A percentile compares a stretch with the other conserved stretches of the same genome.
Evolutionary conservation across 2,113 vertebrate species (phyloP).

Genomic region (Calidris pugnax): DNA sequence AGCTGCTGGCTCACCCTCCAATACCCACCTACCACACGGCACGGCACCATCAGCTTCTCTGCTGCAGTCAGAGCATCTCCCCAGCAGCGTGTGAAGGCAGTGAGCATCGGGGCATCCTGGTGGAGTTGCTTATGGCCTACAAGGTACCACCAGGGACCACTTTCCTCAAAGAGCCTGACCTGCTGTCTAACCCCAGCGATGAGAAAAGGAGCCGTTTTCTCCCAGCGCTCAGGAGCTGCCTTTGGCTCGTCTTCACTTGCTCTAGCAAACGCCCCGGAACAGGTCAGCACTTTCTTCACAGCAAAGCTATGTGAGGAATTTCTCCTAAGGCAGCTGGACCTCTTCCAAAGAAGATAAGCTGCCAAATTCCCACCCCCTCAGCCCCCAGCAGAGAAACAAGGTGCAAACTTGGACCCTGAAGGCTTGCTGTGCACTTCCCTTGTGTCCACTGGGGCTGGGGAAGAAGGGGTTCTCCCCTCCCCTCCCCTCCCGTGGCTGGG

Average conservation of each 20-base stretch:
- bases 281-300: constrained; percentile 62
- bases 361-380: not conserved
- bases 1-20: not conserved
- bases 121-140: not conserved
- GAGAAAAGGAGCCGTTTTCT: not conserved
- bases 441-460: not conserved
- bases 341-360: constrained; percentile 9
- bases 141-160: not conserved
- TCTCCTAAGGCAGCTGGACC: constrained; percentile 43
- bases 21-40: accelerated
- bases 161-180: not conserved
- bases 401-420: not conserved
- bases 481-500: not conserved
- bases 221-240: not conserved
- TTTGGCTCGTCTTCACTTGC: constrained; percentile 53
- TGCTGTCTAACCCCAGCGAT: not conserved
- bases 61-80: accelerated
- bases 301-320: constrained; percentile 57
- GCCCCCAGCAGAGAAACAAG: not conserved
- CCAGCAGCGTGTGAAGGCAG: not conserved
- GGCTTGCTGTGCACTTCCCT: not conserved
- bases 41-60: not conserved
- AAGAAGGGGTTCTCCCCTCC: not conserved
- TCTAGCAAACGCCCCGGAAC: constrained; percentile 38
- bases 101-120: not conserved